Evolutionary conservation across 2,113 vertebrate genomes (phyloP), one percentile per base, ranked within the genome.

Genomic region (Stomatorhinus ivindoensis): DNA sequence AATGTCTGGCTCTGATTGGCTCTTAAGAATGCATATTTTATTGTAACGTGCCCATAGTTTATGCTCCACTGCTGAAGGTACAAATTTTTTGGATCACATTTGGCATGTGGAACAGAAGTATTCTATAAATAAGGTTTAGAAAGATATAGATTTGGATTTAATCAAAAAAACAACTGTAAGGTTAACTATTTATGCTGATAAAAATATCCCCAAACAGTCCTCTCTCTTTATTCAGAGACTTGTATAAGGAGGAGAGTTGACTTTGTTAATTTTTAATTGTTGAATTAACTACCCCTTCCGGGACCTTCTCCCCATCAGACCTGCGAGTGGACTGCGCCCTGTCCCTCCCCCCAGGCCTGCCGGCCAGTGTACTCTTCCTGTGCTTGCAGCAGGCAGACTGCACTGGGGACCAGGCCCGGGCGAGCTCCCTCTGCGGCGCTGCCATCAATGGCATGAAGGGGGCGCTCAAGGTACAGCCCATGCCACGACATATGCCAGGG

Each of bases 351-450:
- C 94, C 95, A 0, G 96, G 95, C 2, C 92, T 97, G 35, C 91
- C 95, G 0, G 95, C 96, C 89, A 92, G 91, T 0, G 3, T 97
- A 51, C 86, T 97, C 44, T 97, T 96, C 92, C 93, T 97, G 89
- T 97, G 96, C 17, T 48, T 96, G 80, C 93, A 94, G 0, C 96
- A 97, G 0, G 93, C 93, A 0, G 96, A 97, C 93, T 91, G 91
- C 89, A 92, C 92, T 13, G 88, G 90, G 0, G 95, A 96, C 0
- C 92, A 92, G n/a, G 46, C 35, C 0, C 92, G 92, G 0, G 93
- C 93, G 3, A 91, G 27, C 55, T 94, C 94, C 0, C 94, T 97
- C 35, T 94, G 95, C n/a, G 51, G 89, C 0, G 87, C 94, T 0
- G 89, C 93, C 2, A 89, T 95, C 27, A 61, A 89, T 0, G 95